These are phyloP conservation scores for Ptilonorhynchus violaceus DNA, from an alignment of 2,113 vertebrate genomes.

Conservation along the genomic window DNA sequence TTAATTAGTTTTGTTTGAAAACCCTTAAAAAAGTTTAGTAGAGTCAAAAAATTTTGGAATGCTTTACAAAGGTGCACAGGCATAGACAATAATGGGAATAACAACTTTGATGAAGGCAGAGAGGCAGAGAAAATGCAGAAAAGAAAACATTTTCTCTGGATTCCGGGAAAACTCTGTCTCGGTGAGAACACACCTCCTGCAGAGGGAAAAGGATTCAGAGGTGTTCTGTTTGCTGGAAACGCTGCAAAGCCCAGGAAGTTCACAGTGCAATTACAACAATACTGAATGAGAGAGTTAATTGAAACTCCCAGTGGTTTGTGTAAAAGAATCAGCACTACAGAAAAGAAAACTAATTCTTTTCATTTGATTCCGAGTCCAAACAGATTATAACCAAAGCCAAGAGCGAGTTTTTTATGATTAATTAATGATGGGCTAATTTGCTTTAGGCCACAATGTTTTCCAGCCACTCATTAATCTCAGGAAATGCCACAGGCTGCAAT, in stretches of 20 bases:
- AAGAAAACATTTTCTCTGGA: background rate
- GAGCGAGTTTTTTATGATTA: constrained; percentile 11
- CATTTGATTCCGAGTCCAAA: constrained; percentile 18
- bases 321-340: background rate
- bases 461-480: constrained; percentile 35
- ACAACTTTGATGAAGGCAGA: background rate
- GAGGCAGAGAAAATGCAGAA: background rate
- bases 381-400: constrained; percentile 32
- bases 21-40: background rate
- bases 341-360: background rate
- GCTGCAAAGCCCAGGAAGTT: background rate
- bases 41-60: background rate
- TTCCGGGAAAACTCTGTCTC: background rate
- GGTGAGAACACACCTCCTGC: background rate
- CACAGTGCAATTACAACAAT: background rate
- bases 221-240: background rate
- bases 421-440: constrained; percentile 47
- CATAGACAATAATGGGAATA: background rate
- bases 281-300: background rate
- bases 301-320: background rate
- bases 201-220: background rate
- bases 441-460: constrained; percentile 3
- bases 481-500: constrained; percentile 19
- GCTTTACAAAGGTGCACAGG: background rate
- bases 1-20: background rate